A percentile compares a stretch with the other conserved stretches of the same genome.
These are phyloP conservation scores for Lucilia cuprina DNA, from an alignment of 1,140 invertebrate genomes.

Conservation along the genomic window DNA sequence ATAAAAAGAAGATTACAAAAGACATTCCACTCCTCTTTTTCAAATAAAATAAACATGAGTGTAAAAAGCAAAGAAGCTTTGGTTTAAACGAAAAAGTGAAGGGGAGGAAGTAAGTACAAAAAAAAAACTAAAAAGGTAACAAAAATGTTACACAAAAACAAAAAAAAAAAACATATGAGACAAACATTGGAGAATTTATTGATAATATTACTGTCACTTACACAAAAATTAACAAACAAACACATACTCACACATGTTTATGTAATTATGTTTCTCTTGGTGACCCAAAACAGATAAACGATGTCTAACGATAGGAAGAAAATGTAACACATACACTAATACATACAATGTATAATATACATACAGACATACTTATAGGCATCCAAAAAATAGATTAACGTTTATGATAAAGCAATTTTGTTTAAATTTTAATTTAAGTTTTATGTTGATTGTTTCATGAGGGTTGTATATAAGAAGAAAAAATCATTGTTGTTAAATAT, in stretches of 20 bases:
- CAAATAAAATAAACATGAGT: not conserved
- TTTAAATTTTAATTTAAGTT: conserved; percentile 18
- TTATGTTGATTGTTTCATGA: conserved; percentile 15
- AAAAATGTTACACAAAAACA: not conserved
- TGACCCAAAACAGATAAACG: not conserved
- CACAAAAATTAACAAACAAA: not conserved
- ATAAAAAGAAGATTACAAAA: not conserved
- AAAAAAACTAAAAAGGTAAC: not conserved
- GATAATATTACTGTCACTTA: too few relatives aligned
- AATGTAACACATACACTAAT: not conserved
- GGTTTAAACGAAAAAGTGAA: not conserved
- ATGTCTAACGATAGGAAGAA: too few relatives aligned
- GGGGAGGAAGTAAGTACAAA: too few relatives aligned
- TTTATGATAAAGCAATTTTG: conserved; percentile 12
- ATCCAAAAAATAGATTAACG: not conserved
- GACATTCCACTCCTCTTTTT: not conserved
- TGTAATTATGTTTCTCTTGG: not conserved
- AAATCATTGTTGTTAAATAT: not conserved
- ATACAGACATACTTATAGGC: not conserved
- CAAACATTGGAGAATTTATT: not conserved
- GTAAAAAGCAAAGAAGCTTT: not conserved
- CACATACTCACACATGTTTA: not conserved
- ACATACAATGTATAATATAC: too few relatives aligned
- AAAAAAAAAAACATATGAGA: not conserved
- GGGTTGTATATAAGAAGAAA: not conserved